These are phyloP conservation scores for Lepidocyrtinus sp. DNA, from an alignment of 2,888 invertebrate genomes.

Conservation along the genomic window DNA sequence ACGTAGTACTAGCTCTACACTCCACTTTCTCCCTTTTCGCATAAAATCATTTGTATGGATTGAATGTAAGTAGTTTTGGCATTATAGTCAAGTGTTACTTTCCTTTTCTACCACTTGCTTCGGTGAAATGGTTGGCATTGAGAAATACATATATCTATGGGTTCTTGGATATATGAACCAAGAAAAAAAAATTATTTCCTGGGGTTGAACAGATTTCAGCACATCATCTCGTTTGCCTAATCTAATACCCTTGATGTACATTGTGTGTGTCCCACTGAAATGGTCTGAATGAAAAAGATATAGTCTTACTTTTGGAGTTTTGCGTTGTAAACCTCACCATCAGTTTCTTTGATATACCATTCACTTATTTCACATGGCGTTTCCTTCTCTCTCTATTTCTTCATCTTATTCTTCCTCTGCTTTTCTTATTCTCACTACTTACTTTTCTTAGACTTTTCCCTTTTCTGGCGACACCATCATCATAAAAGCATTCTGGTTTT, in stretches of 20 bases:
- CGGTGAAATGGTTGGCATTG: too few species aligned
- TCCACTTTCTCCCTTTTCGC: conserved; percentile 1
- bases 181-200: neutral
- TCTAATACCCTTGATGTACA: conserved; percentile 57
- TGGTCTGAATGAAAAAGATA: conserved; percentile 35
- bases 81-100: conserved; percentile 24
- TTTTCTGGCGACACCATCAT: conserved; percentile 24
- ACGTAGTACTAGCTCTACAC: conserved; percentile 3
- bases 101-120: neutral
- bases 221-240: conserved; percentile 60
- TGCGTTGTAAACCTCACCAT: neutral
- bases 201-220: conserved; percentile 56
- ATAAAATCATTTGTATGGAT: conserved; percentile 39
- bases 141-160: neutral
- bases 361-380: conserved; percentile 4
- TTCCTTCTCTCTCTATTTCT: conserved; percentile 2
- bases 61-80: conserved; percentile 45
- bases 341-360: neutral
- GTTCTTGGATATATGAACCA: neutral
- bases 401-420: neutral
- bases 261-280: conserved; percentile 36
- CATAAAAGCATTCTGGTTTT: neutral
- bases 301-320: neutral
- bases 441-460: conserved; percentile 30
- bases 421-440: neutral